Percentiles rank a stretch among this genome's conserved stretches.
phyloP scores from a whole-genome alignment of 2,888 invertebrate genomes.

The Willowsia nigromaculata region DNA sequence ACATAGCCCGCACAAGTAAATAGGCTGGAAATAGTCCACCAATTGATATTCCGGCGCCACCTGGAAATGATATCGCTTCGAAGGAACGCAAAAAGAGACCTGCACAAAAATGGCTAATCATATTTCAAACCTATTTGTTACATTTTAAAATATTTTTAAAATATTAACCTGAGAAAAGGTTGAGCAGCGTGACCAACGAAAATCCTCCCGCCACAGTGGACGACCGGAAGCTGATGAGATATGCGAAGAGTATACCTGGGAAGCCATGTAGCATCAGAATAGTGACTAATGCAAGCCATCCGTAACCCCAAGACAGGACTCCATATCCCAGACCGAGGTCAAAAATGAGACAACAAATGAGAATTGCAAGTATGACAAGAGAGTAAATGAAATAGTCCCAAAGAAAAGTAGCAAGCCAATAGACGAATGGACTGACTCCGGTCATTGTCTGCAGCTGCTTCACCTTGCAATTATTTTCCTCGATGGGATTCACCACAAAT shows the following conservation, averaged over 20 bases:
- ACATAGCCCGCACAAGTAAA: not conserved
- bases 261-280: not conserved
- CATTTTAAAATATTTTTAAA: too few relatives aligned
- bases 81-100: not conserved
- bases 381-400: constrained; percentile 83
- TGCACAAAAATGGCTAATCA: too few relatives aligned
- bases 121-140: too few relatives aligned
- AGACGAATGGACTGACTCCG: not conserved
- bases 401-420: not conserved
- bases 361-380: not conserved
- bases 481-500: constrained; percentile 79
- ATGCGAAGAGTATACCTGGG: not conserved
- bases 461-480: constrained; percentile 79
- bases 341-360: not conserved
- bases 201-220: not conserved
- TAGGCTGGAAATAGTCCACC: not conserved
- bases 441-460: constrained; percentile 7
- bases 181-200: not conserved
- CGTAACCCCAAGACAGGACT: not conserved
- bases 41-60: not conserved
- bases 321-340: not conserved
- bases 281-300: not conserved
- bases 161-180: not conserved
- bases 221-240: not conserved
- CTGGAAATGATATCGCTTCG: too few relatives aligned